Evolutionary conservation across 2,113 vertebrate genomes (phyloP).

Genomic region (Neodontobutis hainanensis): DNA sequence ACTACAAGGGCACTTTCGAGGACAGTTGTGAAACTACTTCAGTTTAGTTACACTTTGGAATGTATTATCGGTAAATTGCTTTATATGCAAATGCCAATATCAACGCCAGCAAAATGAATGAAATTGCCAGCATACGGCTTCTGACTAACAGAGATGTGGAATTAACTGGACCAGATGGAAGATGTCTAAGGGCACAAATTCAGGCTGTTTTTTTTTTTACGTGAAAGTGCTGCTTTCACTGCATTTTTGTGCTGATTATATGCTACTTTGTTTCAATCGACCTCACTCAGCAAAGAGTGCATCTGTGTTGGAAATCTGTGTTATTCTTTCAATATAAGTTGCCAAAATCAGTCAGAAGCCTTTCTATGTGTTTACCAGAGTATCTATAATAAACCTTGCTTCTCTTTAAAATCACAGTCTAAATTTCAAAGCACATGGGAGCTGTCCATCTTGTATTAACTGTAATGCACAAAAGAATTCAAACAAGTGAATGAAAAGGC

Average conservation of each 20-base stretch:
- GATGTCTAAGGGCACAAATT: constrained; percentile 51
- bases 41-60: constrained; percentile 4
- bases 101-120: neutral
- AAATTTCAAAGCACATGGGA: constrained; percentile 20
- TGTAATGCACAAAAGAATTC: neutral
- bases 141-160: constrained; percentile 13
- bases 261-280: constrained; percentile 30
- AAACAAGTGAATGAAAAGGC: constrained; percentile 11
- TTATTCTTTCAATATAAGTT: neutral
- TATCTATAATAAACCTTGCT: neutral
- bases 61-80: neutral
- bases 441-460: constrained; percentile 18
- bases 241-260: constrained; percentile 54
- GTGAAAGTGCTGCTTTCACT: constrained; percentile 36
- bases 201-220: constrained; percentile 31
- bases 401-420: neutral
- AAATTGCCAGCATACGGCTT: constrained; percentile 4
- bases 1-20: too few relatives aligned
- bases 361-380: neutral
- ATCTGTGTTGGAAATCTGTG: neutral
- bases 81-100: constrained; percentile 19
- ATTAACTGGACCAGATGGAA: constrained; percentile 51
- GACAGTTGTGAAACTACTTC: constrained; percentile 4
- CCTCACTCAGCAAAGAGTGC: constrained; percentile 43
- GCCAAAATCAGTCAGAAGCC: neutral